Evolutionary conservation across 1,140 invertebrate genomes (phyloP).

Genomic region (Campoletis sonorensis): DNA sequence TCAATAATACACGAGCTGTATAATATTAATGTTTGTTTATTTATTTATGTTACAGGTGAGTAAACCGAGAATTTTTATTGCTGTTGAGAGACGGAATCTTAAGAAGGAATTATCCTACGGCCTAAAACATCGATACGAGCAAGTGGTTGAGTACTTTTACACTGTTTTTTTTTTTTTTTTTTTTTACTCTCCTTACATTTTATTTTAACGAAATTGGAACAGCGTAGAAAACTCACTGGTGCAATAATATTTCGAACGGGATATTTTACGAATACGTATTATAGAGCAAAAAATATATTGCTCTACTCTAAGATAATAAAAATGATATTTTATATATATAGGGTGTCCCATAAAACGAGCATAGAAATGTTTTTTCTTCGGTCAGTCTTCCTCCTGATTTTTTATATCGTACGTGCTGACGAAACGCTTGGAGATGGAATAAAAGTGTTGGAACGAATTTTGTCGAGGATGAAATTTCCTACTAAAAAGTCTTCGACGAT

Average conservation of each 20-base stretch:
- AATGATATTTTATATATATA: neutral
- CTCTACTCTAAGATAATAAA: neutral
- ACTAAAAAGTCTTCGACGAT: no score
- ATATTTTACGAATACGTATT: neutral
- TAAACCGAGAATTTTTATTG: constrained; percentile 45
- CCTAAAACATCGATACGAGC: neutral
- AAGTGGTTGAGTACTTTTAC: neutral
- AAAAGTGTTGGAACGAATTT: no score
- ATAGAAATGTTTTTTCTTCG: no score
- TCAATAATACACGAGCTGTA: no score
- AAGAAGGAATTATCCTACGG: neutral
- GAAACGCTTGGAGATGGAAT: no score
- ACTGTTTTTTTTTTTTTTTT: neutral
- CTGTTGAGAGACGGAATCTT: neutral
- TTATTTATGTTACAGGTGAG: constrained; percentile 66
- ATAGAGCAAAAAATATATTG: neutral
- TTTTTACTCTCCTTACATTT: neutral
- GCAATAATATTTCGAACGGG: constrained; percentile 12
- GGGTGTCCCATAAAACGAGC: no score
- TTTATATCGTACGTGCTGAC: no score
- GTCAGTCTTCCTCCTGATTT: no score
- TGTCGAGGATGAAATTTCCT: no score
- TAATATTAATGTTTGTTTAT: neutral
- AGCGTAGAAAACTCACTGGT: neutral
- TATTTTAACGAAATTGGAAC: constrained; percentile 27